phyloP scores from a whole-genome alignment of 2,797 vertebrate species.

The Apogon hyalosoma region DNA sequence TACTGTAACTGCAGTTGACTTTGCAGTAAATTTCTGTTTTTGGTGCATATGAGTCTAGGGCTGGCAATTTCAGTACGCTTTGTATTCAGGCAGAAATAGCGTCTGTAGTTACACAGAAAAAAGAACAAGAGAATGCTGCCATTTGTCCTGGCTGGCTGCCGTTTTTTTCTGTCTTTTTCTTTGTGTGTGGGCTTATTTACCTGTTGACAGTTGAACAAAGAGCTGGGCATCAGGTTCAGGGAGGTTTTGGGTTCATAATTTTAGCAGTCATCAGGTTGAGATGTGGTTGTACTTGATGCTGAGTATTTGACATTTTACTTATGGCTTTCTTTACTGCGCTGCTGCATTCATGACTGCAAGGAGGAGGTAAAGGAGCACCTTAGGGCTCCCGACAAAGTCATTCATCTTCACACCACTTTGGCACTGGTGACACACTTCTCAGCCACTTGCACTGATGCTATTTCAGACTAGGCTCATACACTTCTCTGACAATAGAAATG shows the following conservation, averaged over 20 bases:
- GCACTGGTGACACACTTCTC: slow-evolving; percentile 2
- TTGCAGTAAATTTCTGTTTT: too few relatives aligned
- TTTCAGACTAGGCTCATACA: slow-evolving; percentile 15
- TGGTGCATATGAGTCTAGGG: too few relatives aligned
- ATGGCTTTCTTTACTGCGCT: background rate
- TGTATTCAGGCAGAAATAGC: too few relatives aligned
- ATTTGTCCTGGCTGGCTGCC: too few relatives aligned
- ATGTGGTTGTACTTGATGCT: background rate
- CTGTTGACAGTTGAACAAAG: slow-evolving; percentile 1
- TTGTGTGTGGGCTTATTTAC: slow-evolving; percentile 9
- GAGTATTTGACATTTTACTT: slow-evolving; percentile 26
- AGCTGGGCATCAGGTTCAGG: background rate
- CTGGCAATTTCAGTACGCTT: too few relatives aligned
- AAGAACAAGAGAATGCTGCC: background rate
- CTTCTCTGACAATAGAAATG: slow-evolving; percentile 6
- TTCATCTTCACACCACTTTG: slow-evolving; percentile 16
- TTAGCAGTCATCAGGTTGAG: slow-evolving; percentile 3
- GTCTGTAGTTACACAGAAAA: too few relatives aligned
- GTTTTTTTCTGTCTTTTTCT: too few relatives aligned
- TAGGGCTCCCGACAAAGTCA: slow-evolving; percentile 4
- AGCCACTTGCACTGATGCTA: background rate
- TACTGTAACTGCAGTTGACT: too few relatives aligned
- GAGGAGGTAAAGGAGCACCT: slow-evolving; percentile 2
- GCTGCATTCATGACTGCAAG: background rate
- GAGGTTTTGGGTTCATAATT: slow-evolving; percentile 13